These are phyloP conservation scores for Tetragnatha montana DNA, from an alignment of 2,888 invertebrate species.

Conservation along the genomic window DNA sequence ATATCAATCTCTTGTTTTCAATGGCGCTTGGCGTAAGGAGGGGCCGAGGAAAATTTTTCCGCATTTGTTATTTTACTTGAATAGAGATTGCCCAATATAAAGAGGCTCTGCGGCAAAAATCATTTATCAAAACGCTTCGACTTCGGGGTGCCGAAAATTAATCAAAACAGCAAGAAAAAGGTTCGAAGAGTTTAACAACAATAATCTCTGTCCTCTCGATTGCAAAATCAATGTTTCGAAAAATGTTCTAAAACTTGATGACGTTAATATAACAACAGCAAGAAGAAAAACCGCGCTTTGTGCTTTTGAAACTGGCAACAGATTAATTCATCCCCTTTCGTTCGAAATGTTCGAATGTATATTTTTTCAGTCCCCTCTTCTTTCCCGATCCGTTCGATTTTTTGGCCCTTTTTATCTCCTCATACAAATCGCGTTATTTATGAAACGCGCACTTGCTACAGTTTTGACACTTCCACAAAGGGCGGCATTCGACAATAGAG, in stretches of 20 bases:
- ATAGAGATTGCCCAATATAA: slow-evolving; percentile 54
- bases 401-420: slow-evolving; percentile 58
- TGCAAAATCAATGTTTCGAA: slow-evolving; percentile 71
- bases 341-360: slow-evolving; percentile 18
- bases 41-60: slow-evolving; percentile 42
- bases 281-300: slow-evolving; percentile 48
- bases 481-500: slow-evolving; percentile 45
- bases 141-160: slow-evolving; percentile 14
- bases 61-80: slow-evolving; percentile 70
- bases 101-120: slow-evolving; percentile 54
- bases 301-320: slow-evolving; percentile 68
- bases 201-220: slow-evolving; percentile 66
- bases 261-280: slow-evolving; percentile 67
- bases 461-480: slow-evolving; percentile 64
- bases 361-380: slow-evolving; percentile 15
- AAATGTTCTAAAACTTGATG: slow-evolving; percentile 71
- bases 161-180: slow-evolving; percentile 29
- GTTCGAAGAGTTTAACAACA: slow-evolving; percentile 56
- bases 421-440: slow-evolving; percentile 67
- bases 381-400: slow-evolving; percentile 21
- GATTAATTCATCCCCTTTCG: slow-evolving; percentile 57
- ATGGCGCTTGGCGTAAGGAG: slow-evolving; percentile 46
- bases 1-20: slow-evolving; percentile 71
- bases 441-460: slow-evolving; percentile 59
- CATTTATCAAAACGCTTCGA: slow-evolving; percentile 66